Base-by-base conservation (phyloP, 2,797 vertebrate species). In the Dipus sagitta region DNA sequence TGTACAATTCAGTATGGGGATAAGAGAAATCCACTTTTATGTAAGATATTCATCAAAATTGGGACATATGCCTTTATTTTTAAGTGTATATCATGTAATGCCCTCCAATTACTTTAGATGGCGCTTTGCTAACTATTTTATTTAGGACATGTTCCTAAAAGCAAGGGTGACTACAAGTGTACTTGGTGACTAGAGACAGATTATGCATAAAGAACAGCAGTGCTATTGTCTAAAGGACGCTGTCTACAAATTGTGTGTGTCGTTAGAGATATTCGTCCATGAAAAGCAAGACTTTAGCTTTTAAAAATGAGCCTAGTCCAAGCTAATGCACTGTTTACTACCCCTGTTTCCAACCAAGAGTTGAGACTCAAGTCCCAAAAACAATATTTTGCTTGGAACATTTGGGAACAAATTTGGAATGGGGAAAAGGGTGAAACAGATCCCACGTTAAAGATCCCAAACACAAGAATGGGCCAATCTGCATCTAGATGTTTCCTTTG, bases 401-500 rank as follows among this genome's bases (percentile, higher is more conserved):
- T 85, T 77, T 92, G 74, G 77, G 54, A 93, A 87, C 18, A 76
- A 88, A 93, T 32, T 47, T 92, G 65, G 62, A 85, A 88, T 64
- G 54, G 91, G 91, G 8, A 18, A 79, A 93, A 93, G 67, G 21
- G 12, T 80, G 26, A 83, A 87, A 80, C 6, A 84, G 47, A n/a
- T 92, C 84, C 65, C 75, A 86, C 62, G 64, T 84, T 96, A 92
- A 91, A 67, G 26, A 91, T 71, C 26, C 62, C 75, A 72, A 91
- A 89, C 60, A 81, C 79, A 76, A 79, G 21, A 85, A 94, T 64
- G n/a, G 58, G 71, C 72, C 78, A 72, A 60, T 82, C 67, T 5
- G 24, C 86, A 62, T n/a, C 81, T 54, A 85, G 75, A 91, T 76
- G 86, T 74, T 83, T 91, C 47, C 77, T 94, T 65, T 90, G 74